These are phyloP conservation scores for Lasioglossum lativentre DNA, from an alignment of 2,888 invertebrate species.

Conservation along the genomic window DNA sequence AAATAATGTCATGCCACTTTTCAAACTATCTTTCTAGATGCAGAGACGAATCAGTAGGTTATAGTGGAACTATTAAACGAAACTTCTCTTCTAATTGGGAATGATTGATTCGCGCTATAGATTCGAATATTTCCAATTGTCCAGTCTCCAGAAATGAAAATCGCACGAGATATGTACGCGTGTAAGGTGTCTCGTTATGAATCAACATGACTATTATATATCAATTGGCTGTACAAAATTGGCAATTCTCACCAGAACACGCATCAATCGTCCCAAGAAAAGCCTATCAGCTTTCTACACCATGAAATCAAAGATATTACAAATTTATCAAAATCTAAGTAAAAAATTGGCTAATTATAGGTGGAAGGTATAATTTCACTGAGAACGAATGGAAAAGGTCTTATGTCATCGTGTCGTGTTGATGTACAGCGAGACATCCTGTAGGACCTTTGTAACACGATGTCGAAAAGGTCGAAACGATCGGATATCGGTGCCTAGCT, in stretches of 20 bases:
- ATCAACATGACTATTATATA: constrained; percentile 24
- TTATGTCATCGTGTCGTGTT: constrained; percentile 31
- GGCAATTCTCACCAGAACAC: neutral
- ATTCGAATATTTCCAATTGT: constrained; percentile 79
- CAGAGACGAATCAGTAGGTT: constrained; percentile 77
- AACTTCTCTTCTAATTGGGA: constrained; percentile 67
- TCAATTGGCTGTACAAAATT: neutral
- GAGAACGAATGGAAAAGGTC: neutral
- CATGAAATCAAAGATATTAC: neutral
- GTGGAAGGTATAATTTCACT: neutral
- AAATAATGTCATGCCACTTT: constrained; percentile 80
- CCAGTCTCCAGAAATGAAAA: constrained; percentile 73
- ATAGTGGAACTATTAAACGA: constrained; percentile 68
- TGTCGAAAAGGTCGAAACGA: constrained; percentile 75
- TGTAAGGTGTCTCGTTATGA: constrained; percentile 59
- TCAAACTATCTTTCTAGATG: constrained; percentile 82
- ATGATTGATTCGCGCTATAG: constrained; percentile 78
- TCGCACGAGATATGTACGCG: constrained; percentile 62
- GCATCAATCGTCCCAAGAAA: neutral
- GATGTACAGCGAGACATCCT: constrained; percentile 52
- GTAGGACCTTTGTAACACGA: constrained; percentile 66
- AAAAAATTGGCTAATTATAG: neutral
- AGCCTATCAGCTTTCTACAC: neutral
- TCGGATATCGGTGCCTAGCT: constrained; percentile 72
- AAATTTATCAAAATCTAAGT: neutral